Evolutionary conservation across 2,888 invertebrate genomes (phyloP), one percentile per base, ranked within the genome.

Genomic region (Lithophane ornitopus): DNA sequence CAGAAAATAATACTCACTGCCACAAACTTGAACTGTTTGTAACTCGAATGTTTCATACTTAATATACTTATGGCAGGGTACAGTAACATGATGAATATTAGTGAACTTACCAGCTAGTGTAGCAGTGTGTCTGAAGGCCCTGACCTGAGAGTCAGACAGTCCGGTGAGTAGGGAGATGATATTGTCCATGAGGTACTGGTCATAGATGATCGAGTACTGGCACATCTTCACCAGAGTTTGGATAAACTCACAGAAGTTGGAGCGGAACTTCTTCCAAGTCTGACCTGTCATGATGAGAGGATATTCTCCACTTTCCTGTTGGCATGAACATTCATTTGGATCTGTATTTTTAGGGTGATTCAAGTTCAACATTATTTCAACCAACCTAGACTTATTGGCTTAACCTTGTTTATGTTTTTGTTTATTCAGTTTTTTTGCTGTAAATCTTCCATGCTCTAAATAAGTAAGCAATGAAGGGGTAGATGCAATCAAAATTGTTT

Each of bases 181-280:
- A 93, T 99, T 99, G 95, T 99, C 99, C 99, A 99, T 99, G 85
- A 99, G 97, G 94, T 99, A 99, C 94, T 99, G 99, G 95, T 99
- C 99, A 90, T 99, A 99, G 91, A 99, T 99, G 85, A 99, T 99
- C 70, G 99, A 99, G 96, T 99, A 99, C 94, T 99, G 99, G 93
- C 99, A 99, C 95, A 99, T 99, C 85, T 99, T 98, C 65, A 99
- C 99, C 77, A 99, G 96, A 0, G 99, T 98, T 95, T 99, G 99
- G 12, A 99, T 99, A 95, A 99, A 99, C 94, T 99, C 99, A 93
- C 99, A 99, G 94, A 99, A 99, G 94, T 99, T 99, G 77, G 98
- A 97, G 71, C 99, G 97, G 92, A 99, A 99, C 94, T 99, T 99
- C 94, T 99, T 99, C 99, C 99, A 99, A 70, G 98, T 98, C 88